Base-by-base conservation (phyloP, 2,113 vertebrate species). In the Hippocampus mohnikei region DNA sequence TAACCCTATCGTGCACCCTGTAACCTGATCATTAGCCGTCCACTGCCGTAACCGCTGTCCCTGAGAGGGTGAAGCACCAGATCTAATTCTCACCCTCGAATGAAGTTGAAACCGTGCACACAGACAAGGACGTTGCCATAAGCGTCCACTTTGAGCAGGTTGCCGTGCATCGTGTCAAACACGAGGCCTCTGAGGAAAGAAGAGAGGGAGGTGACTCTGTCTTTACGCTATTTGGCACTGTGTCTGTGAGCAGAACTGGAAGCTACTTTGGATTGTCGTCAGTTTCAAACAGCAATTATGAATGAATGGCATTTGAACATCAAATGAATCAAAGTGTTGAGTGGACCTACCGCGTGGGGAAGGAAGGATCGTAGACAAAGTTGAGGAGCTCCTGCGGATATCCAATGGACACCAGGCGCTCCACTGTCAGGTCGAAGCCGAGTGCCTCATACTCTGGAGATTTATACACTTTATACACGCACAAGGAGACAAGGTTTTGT, bases 51-150 rank as follows among this genome's bases (percentile, higher is more conserved):
- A 33, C 29, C 29, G 1, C 29, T 33, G 29, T 33, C 29, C 4
- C 29, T 33, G 29, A 5, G 5, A 33, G 29, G 29, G 29, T 33
- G 5, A 33, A 33, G 42, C 13, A 12, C 12, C 2, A 13, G 42
- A 44, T 37, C 5, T 42, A 44, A 23, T 18, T 93, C 95, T 94
- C 71, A 98, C 97, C 96, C 96, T 85, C 95, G 93, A 77, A 97
- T 94, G 90, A 98, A 99, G 87, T 98, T 96, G 90, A 99, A 99
- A 71, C 97, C 97, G 71, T 99, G 97, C 83, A 94, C 95, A 88
- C 97, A 99, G 56, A 99, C 97, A 64, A 99, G 91, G 72, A 98
- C 96, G 79, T 99, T 99, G 53, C 97, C 97, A 71, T 98, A 99
- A 61, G 97, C 96, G 83, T 99, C 97, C 23, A 99, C 97, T 91